A percentile compares a stretch with the other conserved stretches of the same genome.
These are phyloP conservation scores for Epinephelus cyanopodus DNA, from an alignment of 2,113 vertebrate species.

Conservation along the genomic window DNA sequence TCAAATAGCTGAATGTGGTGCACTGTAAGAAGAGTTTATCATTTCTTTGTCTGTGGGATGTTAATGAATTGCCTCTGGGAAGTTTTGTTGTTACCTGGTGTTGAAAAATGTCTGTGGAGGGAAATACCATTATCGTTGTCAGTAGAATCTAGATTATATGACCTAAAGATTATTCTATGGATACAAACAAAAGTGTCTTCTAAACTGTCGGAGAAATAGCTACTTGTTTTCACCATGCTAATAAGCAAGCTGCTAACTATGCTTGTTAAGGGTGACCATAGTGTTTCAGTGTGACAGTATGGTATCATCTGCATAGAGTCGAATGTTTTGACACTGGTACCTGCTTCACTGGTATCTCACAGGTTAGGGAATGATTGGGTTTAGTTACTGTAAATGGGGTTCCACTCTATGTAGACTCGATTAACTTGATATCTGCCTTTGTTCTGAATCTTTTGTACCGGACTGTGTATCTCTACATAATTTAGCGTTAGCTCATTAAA, in stretches of 20 bases:
- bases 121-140: background rate
- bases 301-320: conserved; percentile 3
- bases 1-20: background rate
- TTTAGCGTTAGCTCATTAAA: conserved; percentile 58
- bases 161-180: background rate
- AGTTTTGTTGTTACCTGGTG: background rate
- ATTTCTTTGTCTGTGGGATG: background rate
- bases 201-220: no score
- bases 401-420: background rate
- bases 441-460: background rate
- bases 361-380: background rate
- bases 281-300: background rate
- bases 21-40: background rate
- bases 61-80: background rate
- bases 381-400: background rate
- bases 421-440: conserved; percentile 16
- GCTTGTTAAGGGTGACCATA: background rate
- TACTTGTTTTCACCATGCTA: background rate
- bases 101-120: background rate
- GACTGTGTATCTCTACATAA: conserved; percentile 30
- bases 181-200: background rate
- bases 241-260: background rate
- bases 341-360: background rate
- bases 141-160: background rate
- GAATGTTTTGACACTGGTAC: no score